Percentiles rank a stretch among this genome's conserved stretches.
These are phyloP conservation scores for Eulemur mongoz DNA, from an alignment of 2,797 vertebrate genomes.

Conservation along the genomic window DNA sequence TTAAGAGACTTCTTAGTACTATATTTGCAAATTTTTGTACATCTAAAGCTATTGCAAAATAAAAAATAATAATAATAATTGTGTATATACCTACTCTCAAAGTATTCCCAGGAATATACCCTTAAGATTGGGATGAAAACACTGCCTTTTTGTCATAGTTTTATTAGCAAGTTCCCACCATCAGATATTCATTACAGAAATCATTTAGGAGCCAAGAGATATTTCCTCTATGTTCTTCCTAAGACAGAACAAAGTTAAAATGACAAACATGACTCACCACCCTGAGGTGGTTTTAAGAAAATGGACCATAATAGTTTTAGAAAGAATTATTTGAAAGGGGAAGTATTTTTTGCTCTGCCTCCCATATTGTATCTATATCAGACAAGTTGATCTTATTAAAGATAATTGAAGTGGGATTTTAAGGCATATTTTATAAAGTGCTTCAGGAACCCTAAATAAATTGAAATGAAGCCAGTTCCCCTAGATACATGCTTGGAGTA, in stretches of 20 bases:
- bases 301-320: constrained; percentile 62
- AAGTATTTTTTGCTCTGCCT: constrained; percentile 68
- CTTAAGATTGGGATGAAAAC: constrained; percentile 1
- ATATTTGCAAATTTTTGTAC: background rate
- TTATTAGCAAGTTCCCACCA: background rate
- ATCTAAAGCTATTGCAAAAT: constrained; percentile 36
- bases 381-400: constrained; percentile 74
- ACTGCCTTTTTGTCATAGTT: background rate
- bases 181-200: constrained; percentile 28
- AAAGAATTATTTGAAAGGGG: constrained; percentile 66
- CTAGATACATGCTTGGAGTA: constrained; percentile 21
- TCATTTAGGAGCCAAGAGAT: constrained; percentile 19
- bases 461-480: constrained; percentile 62
- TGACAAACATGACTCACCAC: background rate
- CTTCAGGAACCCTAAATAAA: constrained; percentile 71
- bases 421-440: constrained; percentile 72
- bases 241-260: constrained; percentile 56
- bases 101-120: background rate
- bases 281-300: constrained; percentile 69
- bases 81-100: background rate
- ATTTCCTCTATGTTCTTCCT: background rate
- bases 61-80: background rate
- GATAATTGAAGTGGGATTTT: constrained; percentile 73
- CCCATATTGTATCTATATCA: constrained; percentile 63
- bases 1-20: constrained; percentile 21